Conservation (phyloP, 2,113 vertebrate species). For the Gracilinanus agilis region DNA sequence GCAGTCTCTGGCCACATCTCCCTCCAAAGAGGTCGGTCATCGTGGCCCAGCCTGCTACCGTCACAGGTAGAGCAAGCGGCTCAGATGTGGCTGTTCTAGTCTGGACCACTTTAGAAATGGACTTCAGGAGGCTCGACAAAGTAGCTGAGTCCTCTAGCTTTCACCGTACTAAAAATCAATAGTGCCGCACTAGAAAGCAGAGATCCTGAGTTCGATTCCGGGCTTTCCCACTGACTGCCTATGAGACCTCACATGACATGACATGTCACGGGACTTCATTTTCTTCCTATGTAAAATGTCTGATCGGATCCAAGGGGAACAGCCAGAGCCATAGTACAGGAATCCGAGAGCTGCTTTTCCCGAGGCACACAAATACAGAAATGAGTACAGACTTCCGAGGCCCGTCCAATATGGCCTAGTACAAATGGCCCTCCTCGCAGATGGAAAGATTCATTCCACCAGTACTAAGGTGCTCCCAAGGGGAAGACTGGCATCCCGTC, state of each 20-base stretch:
- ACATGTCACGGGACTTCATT: not conserved
- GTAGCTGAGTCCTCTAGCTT: not conserved
- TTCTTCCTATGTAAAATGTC: not conserved
- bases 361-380: not conserved
- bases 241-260: not conserved
- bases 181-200: not conserved
- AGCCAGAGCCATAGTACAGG: not conserved
- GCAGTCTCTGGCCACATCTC: not conserved
- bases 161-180: not conserved
- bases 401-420: not conserved
- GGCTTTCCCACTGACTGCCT: not conserved
- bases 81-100: not conserved
- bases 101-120: not conserved
- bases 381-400: not conserved
- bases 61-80: not conserved
- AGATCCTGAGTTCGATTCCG: not conserved
- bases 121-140: not conserved
- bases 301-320: not conserved
- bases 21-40: not conserved
- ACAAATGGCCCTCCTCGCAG: not conserved
- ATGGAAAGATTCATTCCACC: not conserved
- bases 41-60: not conserved
- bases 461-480: not conserved
- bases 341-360: not conserved
- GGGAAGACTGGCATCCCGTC: not conserved